These are phyloP conservation scores for Argyrosomus japonicus DNA, from an alignment of 2,113 vertebrate species.

Conservation along the genomic window DNA sequence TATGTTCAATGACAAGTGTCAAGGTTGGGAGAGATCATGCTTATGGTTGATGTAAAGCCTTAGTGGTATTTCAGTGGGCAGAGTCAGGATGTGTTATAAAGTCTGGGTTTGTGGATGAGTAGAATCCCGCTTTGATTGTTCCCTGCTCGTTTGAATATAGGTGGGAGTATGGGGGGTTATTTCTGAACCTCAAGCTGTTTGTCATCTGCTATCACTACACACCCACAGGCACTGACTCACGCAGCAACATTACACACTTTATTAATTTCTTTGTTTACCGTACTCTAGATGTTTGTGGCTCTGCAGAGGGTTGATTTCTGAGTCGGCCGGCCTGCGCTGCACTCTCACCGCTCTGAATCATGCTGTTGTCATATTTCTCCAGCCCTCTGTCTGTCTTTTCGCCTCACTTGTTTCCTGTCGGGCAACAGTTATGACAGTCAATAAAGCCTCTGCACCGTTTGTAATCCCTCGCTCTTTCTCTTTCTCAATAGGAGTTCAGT, in stretches of 20 bases:
- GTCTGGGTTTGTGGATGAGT: background rate
- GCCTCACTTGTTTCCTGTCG: constrained; percentile 37
- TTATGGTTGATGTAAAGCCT: background rate
- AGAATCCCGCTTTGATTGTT: background rate
- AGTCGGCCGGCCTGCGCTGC: background rate
- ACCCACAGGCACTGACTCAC: constrained; percentile 35
- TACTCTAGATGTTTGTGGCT: background rate
- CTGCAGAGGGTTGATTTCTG: constrained; percentile 10
- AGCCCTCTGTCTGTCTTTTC: constrained; percentile 30
- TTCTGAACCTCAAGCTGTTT: constrained; percentile 38
- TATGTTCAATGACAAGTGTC: no score
- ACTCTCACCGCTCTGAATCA: constrained; percentile 30
- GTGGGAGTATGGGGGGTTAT: background rate
- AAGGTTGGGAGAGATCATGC: no score
- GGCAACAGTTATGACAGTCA: constrained; percentile 45
- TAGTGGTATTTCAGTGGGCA: background rate
- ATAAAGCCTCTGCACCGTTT: constrained; percentile 18
- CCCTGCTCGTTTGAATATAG: background rate
- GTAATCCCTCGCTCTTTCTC: constrained; percentile 27
- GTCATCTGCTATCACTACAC: constrained; percentile 22
- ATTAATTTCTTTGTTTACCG: constrained; percentile 17
- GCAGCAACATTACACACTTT: constrained; percentile 19
- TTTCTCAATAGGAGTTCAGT: constrained; percentile 43
- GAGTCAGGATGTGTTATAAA: background rate
- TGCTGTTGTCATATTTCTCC: background rate